Percentiles rank a stretch among this genome's conserved stretches.
These are phyloP conservation scores for rat (Rattus norvegicus) DNA, from an alignment of 2,113 vertebrate species.

Conservation along the genomic window GRCr8 NC_086029.1:30170501-30171000, in stretches of 20 bases:
- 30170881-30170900: not conserved
- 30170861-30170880: not conserved
- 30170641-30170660: not conserved
- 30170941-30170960: not conserved
- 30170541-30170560: not conserved
- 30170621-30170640: not conserved
- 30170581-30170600: not conserved
- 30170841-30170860: not conserved
- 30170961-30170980: not conserved
- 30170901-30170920: constrained; percentile 11
- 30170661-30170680: not conserved
- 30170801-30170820: not conserved
- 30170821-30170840: not conserved
- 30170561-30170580: not conserved
- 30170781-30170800: too few relatives aligned
- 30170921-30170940: not conserved
- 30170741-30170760: too few relatives aligned
- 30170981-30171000: too few relatives aligned
- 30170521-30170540: not conserved
- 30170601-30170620: not conserved
- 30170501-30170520: not conserved
- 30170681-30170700: not conserved
- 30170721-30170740: too few relatives aligned
- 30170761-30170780: too few relatives aligned
- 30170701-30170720: not conserved